Base-by-base conservation (phyloP, 2,888 invertebrate species). In the Eretmocerus hayati region DNA sequence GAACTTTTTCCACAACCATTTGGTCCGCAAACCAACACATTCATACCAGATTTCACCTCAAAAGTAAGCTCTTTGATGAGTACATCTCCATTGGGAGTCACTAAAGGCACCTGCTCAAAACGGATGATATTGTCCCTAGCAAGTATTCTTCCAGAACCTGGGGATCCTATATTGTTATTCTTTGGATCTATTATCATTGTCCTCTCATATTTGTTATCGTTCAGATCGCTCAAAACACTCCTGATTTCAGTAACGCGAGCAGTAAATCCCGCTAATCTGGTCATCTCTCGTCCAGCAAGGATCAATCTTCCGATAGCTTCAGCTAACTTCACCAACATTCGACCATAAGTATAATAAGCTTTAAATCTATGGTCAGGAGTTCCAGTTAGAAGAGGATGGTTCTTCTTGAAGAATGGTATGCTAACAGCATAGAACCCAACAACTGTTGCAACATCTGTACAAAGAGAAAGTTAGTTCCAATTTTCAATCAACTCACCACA, bases 1-100 rank as follows among this genome's bases (percentile, higher is more conserved):
- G 95, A 96, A 45, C 93, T 93, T 73, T 99, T 99, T 40, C 97
- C 97, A 71, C 96, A 94, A 2, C 99, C 97, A 71, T 99, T 99
- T 3, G 97, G 97, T 0, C 97, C 97, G 69, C 95, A 96, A 0
- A 97, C 93, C n/a, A 97, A 73, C 1, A 97, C 94, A 75, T 97
- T 97, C 76, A 90, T 89, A 33, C 96, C 96, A 0, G 94, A 93
- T 58, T 83, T 84, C 45, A 93, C 94, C 80, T 94, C 92, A 65
- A 99, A 92, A 36, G 80, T 81, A 13, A 97, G 75, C 60, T 92
- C 90, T 60, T 85, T 83, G 31, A 97, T 84, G 33, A 99, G 81
- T 8, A 97, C 78, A 71, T 99, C 97, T 0, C 97, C 97, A 65
- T 96, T 97, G 2, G 99, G 99, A 1, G 99, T 99, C 20, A 97